Evolutionary conservation across 2,888 invertebrate genomes (phyloP).

Genomic region (Drosophila flavopinicola): DNA sequence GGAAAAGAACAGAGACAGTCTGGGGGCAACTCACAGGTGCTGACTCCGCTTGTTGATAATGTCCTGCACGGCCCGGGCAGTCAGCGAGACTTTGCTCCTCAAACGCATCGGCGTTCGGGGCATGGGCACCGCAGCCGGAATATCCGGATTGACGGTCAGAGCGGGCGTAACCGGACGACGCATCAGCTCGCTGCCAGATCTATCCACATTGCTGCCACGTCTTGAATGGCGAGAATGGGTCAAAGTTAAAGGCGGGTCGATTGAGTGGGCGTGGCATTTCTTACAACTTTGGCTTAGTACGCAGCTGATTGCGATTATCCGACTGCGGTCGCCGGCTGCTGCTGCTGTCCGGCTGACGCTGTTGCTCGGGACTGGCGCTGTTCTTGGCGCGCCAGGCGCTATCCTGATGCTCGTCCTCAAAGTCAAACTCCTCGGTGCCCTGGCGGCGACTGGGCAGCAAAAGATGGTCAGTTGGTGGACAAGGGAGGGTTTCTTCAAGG

Average conservation of each 20-base stretch:
- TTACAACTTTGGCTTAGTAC: conserved; percentile 74
- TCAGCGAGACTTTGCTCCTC: conserved; percentile 76
- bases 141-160: conserved; percentile 70
- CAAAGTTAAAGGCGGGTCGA: neutral
- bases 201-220: conserved; percentile 56
- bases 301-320: conserved; percentile 51
- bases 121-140: conserved; percentile 75
- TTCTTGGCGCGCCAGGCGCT: conserved; percentile 61
- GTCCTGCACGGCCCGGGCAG: conserved; percentile 79
- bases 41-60: conserved; percentile 72
- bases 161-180: conserved; percentile 79
- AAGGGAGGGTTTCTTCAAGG: neutral
- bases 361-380: conserved; percentile 59
- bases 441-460: conserved; percentile 64
- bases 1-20: too few relatives aligned
- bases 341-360: conserved; percentile 40
- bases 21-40: conserved; percentile 73
- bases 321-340: conserved; percentile 43
- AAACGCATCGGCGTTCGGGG: conserved; percentile 80
- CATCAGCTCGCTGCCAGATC: conserved; percentile 64
- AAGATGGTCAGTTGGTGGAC: conserved; percentile 9
- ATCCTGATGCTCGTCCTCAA: conserved; percentile 64
- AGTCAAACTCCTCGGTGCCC: conserved; percentile 76
- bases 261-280: conserved; percentile 21
- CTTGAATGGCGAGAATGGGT: conserved; percentile 50